Percentiles rank a stretch among this genome's conserved stretches.
These are phyloP conservation scores for Zonotrichia leucophrys DNA, from an alignment of 2,113 vertebrate genomes.

Conservation along the genomic window DNA sequence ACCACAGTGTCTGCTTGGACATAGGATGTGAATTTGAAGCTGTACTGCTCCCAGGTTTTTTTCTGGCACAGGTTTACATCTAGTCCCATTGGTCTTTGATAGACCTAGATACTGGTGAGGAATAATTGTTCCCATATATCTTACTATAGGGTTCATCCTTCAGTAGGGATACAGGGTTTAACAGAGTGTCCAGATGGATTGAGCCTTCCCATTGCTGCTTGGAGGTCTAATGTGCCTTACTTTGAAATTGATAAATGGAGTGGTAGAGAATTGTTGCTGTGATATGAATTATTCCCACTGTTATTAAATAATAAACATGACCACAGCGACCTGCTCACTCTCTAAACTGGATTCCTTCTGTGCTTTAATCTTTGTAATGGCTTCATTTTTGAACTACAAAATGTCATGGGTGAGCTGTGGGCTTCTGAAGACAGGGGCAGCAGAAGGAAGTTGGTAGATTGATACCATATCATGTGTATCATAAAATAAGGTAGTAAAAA, in stretches of 20 bases:
- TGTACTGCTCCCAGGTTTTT: not conserved
- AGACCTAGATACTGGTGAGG: not conserved
- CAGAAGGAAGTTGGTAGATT: not conserved
- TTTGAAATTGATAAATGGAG: constrained; percentile 30
- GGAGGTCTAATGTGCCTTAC: not conserved
- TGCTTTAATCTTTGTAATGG: constrained; percentile 62
- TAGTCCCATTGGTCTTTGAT: not conserved
- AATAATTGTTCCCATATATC: not conserved
- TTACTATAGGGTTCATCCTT: not conserved
- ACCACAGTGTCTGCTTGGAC: not conserved
- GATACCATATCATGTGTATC: not conserved
- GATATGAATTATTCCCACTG: constrained; percentile 59
- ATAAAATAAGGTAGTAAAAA: constrained; percentile 53
- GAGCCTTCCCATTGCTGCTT: not conserved
- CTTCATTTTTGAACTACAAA: constrained; percentile 20
- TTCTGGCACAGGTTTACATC: not conserved
- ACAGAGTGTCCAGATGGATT: not conserved
- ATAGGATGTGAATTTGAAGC: not conserved
- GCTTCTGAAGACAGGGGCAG: not conserved
- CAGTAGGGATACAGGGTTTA: not conserved
- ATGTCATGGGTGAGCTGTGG: not conserved
- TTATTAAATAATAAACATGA: constrained; percentile 64
- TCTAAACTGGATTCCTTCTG: constrained; percentile 20
- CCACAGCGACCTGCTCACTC: constrained; percentile 22
- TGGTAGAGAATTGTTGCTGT: not conserved